A percentile compares a stretch with the other conserved stretches of the same genome.
phyloP scores from a whole-genome alignment of 2,113 vertebrate species.

The Nesoenas mayeri region DNA sequence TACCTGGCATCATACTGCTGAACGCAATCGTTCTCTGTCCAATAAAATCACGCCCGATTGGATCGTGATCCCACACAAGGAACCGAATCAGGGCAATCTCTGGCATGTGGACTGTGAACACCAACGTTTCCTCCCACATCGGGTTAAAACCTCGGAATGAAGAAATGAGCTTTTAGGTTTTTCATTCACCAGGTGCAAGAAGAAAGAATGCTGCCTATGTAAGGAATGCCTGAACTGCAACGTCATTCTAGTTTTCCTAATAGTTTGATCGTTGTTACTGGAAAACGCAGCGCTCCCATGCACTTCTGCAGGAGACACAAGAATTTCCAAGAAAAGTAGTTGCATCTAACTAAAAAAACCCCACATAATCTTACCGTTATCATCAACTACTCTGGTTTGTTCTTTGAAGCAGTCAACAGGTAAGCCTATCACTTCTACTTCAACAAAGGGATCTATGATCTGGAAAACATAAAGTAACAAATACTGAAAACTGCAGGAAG shows the following conservation, averaged over 20 bases:
- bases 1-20: constrained; percentile 96
- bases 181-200: neutral
- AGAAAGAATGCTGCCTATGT: neutral
- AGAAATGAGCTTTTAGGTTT: neutral
- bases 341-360: neutral
- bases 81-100: constrained; percentile 91
- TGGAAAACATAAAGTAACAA: constrained; percentile 61
- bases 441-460: constrained; percentile 99
- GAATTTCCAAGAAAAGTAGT: neutral
- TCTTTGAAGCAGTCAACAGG: constrained; percentile 94
- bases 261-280: neutral
- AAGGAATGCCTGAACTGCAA: neutral
- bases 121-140: constrained; percentile 97
- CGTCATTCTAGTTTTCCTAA: neutral
- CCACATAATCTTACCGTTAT: constrained; percentile 85
- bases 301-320: neutral
- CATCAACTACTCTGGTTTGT: constrained; percentile 95
- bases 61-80: constrained; percentile 98
- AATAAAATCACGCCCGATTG: constrained; percentile 96
- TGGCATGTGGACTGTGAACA: constrained; percentile 93
- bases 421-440: constrained; percentile 96
- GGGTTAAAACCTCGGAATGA: constrained; percentile 89
- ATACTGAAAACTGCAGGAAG: neutral
- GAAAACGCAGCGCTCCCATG: neutral
- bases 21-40: constrained; percentile 95